These are phyloP conservation scores for Cyprinella venusta DNA, from an alignment of 2,797 vertebrate genomes.

Conservation along the genomic window DNA sequence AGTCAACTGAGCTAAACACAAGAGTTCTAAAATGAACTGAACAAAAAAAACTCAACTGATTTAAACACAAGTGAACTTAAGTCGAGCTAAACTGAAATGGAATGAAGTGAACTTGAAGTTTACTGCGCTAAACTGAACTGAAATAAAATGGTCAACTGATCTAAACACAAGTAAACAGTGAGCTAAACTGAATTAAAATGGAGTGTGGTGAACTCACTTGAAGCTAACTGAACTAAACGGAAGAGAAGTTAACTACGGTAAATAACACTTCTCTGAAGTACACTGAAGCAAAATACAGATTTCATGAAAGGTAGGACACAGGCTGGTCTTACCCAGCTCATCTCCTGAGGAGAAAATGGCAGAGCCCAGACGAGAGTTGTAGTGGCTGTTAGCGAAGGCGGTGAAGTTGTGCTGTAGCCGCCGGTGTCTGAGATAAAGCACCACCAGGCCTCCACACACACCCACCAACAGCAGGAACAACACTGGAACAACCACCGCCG, in stretches of 20 bases:
- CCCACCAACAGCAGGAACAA: slow-evolving; percentile 90
- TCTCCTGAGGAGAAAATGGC: slow-evolving; percentile 98
- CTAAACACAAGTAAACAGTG: not conserved
- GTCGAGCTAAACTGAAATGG: not conserved
- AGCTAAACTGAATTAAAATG: not conserved
- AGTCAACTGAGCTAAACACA: not conserved
- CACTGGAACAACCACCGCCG: slow-evolving; percentile 91
- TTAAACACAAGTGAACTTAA: not conserved
- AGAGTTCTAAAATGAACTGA: not conserved
- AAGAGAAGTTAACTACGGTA: not conserved
- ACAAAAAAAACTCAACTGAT: not conserved
- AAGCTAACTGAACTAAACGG: not conserved
- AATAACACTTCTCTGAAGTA: not conserved
- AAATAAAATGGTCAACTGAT: not conserved
- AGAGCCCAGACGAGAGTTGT: slow-evolving; percentile 94
- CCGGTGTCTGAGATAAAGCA: slow-evolving; percentile 89
- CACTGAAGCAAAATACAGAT: not conserved
- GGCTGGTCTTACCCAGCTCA: slow-evolving; percentile 84
- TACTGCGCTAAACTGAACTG: not conserved
- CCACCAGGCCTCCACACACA: slow-evolving; percentile 84
- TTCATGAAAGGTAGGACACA: not conserved
- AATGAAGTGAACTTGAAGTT: not conserved
- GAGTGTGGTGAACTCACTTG: too few relatives aligned
- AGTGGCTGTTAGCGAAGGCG: slow-evolving; percentile 96
- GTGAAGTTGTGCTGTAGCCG: slow-evolving; percentile 96